These are phyloP conservation scores for Peromyscus polionotus DNA, from an alignment of 2,113 vertebrate genomes.

Conservation along the genomic window DNA sequence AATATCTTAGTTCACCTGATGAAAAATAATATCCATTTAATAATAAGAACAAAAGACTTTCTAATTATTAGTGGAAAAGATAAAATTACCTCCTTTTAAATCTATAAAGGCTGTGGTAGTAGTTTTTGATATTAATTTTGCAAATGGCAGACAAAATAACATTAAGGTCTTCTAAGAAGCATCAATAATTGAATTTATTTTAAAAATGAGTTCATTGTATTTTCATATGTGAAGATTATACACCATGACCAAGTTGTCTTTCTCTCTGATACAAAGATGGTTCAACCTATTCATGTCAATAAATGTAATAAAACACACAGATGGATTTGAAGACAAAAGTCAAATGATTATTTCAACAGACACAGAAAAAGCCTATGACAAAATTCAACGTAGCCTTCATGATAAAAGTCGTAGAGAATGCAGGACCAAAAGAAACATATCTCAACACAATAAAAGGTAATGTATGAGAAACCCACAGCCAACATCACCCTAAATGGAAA, in stretches of 20 bases:
- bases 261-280: background rate
- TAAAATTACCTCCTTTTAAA: background rate
- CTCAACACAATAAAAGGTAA: background rate
- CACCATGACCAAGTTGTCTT: background rate
- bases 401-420: background rate
- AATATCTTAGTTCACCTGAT: background rate
- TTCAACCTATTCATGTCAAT: background rate
- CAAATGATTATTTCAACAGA: background rate
- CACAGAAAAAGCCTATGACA: background rate
- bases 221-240: background rate
- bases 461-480: background rate
- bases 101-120: background rate
- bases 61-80: background rate
- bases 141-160: background rate
- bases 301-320: background rate
- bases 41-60: background rate
- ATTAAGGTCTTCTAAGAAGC: background rate
- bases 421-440: background rate
- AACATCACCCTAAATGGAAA: background rate
- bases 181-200: background rate
- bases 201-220: background rate
- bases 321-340: background rate
- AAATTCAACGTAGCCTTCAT: background rate
- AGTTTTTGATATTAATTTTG: background rate
- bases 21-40: background rate